Evolutionary conservation across 2,797 vertebrate genomes (phyloP).

Genomic region (Microctenopoma steveboyesi): DNA sequence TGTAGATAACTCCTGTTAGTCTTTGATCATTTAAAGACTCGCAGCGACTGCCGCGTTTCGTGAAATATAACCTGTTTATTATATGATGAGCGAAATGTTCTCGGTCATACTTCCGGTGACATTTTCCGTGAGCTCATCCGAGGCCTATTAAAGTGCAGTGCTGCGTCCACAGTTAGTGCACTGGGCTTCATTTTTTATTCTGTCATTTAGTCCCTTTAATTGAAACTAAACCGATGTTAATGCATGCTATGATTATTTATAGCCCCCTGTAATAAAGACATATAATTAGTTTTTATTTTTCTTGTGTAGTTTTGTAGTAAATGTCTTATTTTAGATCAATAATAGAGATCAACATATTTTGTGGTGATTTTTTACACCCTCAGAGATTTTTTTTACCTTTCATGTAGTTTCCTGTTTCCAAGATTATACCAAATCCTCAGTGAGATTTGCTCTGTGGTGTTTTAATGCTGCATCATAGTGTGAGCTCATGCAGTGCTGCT

Average conservation of each 20-base stretch:
- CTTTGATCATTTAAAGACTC: background rate
- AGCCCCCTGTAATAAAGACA: background rate
- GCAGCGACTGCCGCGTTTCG: background rate
- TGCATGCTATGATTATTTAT: background rate
- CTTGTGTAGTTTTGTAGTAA: background rate
- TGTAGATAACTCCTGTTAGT: background rate
- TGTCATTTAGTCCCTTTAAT: background rate
- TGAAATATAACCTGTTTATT: slow-evolving; percentile 27
- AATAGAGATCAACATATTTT: background rate
- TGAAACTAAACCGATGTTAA: background rate
- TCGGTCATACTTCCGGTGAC: slow-evolving; percentile 10
- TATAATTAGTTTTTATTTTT: background rate
- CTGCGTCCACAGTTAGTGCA: background rate
- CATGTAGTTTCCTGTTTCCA: background rate
- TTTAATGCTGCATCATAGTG: slow-evolving; percentile 48
- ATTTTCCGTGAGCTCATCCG: background rate
- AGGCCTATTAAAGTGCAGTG: slow-evolving; percentile 2
- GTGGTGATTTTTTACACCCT: background rate
- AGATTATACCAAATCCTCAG: slow-evolving; percentile 23
- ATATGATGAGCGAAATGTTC: slow-evolving; percentile 18
- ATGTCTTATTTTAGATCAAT: background rate
- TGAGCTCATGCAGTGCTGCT: slow-evolving; percentile 48
- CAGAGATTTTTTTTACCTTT: slow-evolving; percentile 4
- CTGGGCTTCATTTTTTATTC: background rate
- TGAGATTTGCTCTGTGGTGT: slow-evolving; percentile 17